Conservation (phyloP, 2,113 vertebrate genomes). For the Paralichthys olivaceus region DNA sequence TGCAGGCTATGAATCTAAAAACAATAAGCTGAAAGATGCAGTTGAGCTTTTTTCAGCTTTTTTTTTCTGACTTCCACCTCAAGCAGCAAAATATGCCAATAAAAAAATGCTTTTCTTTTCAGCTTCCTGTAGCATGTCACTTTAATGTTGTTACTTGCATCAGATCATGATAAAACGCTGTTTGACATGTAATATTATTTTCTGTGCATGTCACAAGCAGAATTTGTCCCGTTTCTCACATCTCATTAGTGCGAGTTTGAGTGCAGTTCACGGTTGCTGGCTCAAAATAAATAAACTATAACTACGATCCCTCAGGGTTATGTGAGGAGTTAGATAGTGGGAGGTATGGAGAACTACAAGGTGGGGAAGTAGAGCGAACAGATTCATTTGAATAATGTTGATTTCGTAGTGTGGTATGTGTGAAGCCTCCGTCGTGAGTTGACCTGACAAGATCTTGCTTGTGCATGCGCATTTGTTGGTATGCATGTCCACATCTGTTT, state of each 20-base stretch:
- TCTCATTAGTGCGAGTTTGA: constrained; percentile 25
- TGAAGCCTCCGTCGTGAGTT: constrained; percentile 26
- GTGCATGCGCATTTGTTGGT: constrained; percentile 19
- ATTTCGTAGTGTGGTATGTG: constrained; percentile 12
- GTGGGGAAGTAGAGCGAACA: neutral
- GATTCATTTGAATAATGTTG: constrained; percentile 32
- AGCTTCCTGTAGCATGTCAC: too few species aligned
- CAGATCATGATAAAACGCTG: too few species aligned
- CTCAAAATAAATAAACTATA: constrained; percentile 25
- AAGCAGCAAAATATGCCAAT: too few species aligned
- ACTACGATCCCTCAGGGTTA: constrained; percentile 7
- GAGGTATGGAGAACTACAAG: constrained; percentile 3
- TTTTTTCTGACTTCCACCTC: neutral
- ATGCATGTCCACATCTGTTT: constrained; percentile 44
- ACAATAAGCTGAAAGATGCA: too few species aligned
- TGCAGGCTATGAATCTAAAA: too few species aligned
- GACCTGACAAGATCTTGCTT: constrained; percentile 32
- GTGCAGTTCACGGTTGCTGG: neutral
- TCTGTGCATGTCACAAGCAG: neutral
- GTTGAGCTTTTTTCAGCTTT: neutral
- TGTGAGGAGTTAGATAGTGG: constrained; percentile 5
- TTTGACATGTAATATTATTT: too few species aligned
- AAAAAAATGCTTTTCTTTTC: too few species aligned
- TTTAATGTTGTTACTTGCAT: too few species aligned
- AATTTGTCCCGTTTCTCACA: neutral